Base-by-base conservation (phyloP, 2,888 invertebrate species). In the Andrena chrysosceles region DNA sequence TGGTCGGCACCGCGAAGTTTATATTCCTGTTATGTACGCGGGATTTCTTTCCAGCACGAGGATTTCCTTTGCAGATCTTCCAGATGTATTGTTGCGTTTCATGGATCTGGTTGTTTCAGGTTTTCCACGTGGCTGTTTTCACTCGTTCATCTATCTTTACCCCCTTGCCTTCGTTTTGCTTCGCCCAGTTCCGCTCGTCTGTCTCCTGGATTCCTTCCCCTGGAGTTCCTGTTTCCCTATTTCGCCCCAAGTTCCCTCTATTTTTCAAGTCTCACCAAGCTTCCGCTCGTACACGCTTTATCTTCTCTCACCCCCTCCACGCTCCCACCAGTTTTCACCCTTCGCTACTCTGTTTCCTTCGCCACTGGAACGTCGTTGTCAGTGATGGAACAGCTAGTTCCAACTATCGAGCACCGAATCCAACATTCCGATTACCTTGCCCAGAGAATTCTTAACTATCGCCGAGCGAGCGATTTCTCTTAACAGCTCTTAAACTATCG, bases 51-150 rank as follows among this genome's bases (percentile, higher is more conserved):
- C 62, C 23, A 33, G 33, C 31, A 60, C 20, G 67, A 33, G 42
- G 60, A 33, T 35, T 60, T 62, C 56, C 68, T 67, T 60, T 60
- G 33, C 68, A 35, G 64, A 67, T 67, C 33, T 23, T 48, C 48
- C 31, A 16, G 69, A 49, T 31, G 70, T 49, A 20, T 64, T 52
- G 48, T 48, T 48, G 13, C 77, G 63, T 16, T 6, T 56, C 52
- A 26, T 16, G 35, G 72, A 64, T 54, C 35, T 23, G 29, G n/a
- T 56, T 73, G 52, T 42, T 20, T 16, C 67, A 48, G 29, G 64
- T 59, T 26, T 20, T 56, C 35, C 42, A 26, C 26, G 6, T 35
- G 54, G 13, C 31, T 8, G 35, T 59, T 67, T 49, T 20, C 31
- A 29, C 20, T 59, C 20, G 42, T 26, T 52, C 42, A n/a, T 66